Percentiles rank a stretch among this genome's conserved stretches.
Conservation (phyloP, 2,797 vertebrate species). For the Denticeps clupeoides region DNA sequence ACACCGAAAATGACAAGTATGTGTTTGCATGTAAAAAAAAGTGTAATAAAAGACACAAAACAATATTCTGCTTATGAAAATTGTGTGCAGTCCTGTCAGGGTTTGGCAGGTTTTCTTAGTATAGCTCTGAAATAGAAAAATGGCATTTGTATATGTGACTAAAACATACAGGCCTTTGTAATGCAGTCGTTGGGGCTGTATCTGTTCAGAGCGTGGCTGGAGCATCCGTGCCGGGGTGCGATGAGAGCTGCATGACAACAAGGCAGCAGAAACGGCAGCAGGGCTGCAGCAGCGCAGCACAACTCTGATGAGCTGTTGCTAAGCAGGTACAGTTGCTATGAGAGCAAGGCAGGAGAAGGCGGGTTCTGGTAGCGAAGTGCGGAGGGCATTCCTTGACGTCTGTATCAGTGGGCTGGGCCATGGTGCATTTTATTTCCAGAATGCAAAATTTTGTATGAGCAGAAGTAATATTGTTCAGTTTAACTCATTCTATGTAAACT, state of each 20-base stretch:
- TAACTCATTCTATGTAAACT: no score
- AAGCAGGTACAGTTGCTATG: slow-evolving; percentile 60
- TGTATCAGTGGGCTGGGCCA: slow-evolving; percentile 7
- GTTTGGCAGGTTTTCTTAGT: background rate
- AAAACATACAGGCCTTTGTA: no score
- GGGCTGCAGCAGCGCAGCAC: slow-evolving; percentile 23
- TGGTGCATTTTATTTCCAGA: background rate
- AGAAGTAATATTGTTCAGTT: no score
- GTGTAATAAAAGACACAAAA: slow-evolving; percentile 27
- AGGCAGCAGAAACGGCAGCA: slow-evolving; percentile 31
- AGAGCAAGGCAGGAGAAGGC: slow-evolving; percentile 14
- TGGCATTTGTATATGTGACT: no score
- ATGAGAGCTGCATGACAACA: slow-evolving; percentile 55
- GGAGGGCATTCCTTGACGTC: slow-evolving; percentile 39
- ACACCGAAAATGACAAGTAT: no score
- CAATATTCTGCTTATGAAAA: no score
- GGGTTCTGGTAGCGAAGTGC: slow-evolving; percentile 31
- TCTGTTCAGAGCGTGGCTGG: background rate
- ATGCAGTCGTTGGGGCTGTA: no score
- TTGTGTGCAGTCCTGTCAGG: no score
- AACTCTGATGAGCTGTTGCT: slow-evolving; percentile 57
- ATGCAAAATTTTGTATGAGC: no score
- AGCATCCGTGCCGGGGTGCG: slow-evolving; percentile 21
- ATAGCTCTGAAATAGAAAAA: background rate
- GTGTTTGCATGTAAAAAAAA: no score